A percentile compares a stretch with the other conserved stretches of the same genome.
Conservation (phyloP, 2,888 invertebrate genomes). For the Zonitis immaculata region DNA sequence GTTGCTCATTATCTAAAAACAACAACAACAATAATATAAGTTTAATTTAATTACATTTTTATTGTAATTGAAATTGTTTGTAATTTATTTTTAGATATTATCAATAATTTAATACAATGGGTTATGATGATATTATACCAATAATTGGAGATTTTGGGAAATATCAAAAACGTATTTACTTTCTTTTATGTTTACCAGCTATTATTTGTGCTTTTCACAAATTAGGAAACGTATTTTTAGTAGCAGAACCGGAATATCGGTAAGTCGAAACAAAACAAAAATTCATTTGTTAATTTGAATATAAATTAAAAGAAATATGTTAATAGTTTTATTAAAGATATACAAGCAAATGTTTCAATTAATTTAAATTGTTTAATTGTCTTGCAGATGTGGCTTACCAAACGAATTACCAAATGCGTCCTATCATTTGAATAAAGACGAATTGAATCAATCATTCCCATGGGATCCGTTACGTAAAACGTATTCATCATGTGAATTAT, state of each 20-base stretch:
- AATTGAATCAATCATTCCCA: slow-evolving; percentile 54
- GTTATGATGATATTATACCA: slow-evolving; percentile 65
- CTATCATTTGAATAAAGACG: slow-evolving; percentile 48
- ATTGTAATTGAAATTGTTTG: too few species aligned
- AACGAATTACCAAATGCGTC: slow-evolving; percentile 53
- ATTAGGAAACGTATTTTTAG: slow-evolving; percentile 65
- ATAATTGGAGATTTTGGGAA: slow-evolving; percentile 66
- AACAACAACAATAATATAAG: too few species aligned
- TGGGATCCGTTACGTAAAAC: slow-evolving; percentile 48
- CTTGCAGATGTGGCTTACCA: slow-evolving; percentile 56
- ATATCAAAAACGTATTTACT: slow-evolving; percentile 63
- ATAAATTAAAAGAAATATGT: too few species aligned
- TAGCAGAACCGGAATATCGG: slow-evolving; percentile 62
- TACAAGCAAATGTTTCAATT: not conserved
- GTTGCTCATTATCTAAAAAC: not conserved
- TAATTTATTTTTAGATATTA: not conserved
- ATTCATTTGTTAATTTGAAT: too few species aligned
- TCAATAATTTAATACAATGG: slow-evolving; percentile 46
- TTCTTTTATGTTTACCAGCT: slow-evolving; percentile 65
- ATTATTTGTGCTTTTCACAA: slow-evolving; percentile 71
- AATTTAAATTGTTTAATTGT: not conserved
- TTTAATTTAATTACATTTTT: too few species aligned
- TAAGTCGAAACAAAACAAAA: slow-evolving; percentile 35
- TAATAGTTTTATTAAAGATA: too few species aligned
- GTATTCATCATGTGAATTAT: slow-evolving; percentile 54